A percentile compares a stretch with the other conserved stretches of the same genome.
Evolutionary conservation across 2,888 invertebrate species (phyloP).

Genomic region (Lithosia quadra): DNA sequence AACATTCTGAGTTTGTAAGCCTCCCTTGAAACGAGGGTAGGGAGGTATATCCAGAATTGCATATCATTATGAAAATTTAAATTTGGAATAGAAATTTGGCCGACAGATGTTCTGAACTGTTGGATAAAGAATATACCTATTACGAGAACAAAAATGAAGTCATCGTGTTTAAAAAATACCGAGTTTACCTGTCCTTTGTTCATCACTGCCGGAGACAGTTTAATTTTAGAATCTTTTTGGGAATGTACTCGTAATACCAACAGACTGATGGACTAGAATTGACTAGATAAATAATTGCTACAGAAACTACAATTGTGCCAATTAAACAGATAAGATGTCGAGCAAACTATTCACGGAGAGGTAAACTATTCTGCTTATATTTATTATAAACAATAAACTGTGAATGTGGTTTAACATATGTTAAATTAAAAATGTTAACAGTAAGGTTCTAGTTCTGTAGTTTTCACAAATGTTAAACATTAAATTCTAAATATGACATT

Average conservation of each 20-base stretch:
- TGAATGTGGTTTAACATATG: background rate
- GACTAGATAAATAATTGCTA: background rate
- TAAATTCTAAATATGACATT: background rate
- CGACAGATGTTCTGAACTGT: constrained; percentile 39
- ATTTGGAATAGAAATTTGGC: constrained; percentile 12
- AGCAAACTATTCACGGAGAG: background rate
- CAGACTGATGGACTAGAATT: too few relatives aligned
- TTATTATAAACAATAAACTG: constrained; percentile 4
- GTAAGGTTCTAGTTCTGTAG: background rate
- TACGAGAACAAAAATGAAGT: constrained; percentile 34
- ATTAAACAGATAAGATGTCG: background rate
- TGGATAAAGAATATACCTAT: constrained; percentile 28
- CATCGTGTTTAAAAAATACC: constrained; percentile 26
- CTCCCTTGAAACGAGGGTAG: too few relatives aligned
- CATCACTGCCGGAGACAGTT: constrained; percentile 25
- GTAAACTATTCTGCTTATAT: background rate
- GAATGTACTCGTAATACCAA: constrained; percentile 19
- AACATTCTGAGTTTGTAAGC: too few relatives aligned
- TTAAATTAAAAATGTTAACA: background rate
- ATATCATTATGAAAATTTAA: constrained; percentile 8
- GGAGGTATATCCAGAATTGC: too few relatives aligned
- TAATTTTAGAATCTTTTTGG: constrained; percentile 29
- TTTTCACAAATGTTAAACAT: background rate
- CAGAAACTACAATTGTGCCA: background rate
- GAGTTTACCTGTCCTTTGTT: constrained; percentile 20